Conservation (phyloP, 1,140 invertebrate genomes). For the Neelides sp. region DNA sequence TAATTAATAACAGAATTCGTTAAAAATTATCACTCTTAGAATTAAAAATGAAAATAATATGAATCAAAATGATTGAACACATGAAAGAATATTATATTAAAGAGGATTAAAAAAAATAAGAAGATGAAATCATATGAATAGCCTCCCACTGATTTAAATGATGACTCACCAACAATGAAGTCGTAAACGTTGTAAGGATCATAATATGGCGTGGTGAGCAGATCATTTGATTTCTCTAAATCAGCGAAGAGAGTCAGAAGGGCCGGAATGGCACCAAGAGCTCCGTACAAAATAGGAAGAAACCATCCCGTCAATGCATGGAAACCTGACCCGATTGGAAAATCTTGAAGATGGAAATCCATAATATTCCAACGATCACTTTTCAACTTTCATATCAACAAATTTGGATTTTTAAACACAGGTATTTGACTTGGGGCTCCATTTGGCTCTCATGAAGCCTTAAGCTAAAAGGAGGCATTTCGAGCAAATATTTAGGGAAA, state of each 20-base stretch:
- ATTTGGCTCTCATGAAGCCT: neutral
- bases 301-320: conserved; percentile 21
- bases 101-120: too few relatives aligned
- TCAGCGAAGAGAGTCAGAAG: conserved; percentile 24
- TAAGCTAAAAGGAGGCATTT: neutral
- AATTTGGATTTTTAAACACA: neutral
- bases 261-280: conserved; percentile 26
- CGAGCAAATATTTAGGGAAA: neutral
- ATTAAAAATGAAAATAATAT: too few relatives aligned
- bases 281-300: conserved; percentile 27
- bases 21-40: too few relatives aligned
- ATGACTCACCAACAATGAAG: conserved; percentile 28
- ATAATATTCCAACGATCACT: neutral
- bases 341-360: neutral
- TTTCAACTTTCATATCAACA: neutral
- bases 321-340: neutral
- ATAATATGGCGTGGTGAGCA: neutral
- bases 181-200: conserved; percentile 21
- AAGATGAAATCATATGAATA: too few relatives aligned
- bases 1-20: too few relatives aligned
- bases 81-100: too few relatives aligned
- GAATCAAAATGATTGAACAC: too few relatives aligned
- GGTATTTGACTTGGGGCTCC: neutral
- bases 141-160: too few relatives aligned
- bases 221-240: conserved; percentile 23